phyloP scores from a whole-genome alignment of 2,797 vertebrate genomes.

The Mormyrus proboscirostris region DNA sequence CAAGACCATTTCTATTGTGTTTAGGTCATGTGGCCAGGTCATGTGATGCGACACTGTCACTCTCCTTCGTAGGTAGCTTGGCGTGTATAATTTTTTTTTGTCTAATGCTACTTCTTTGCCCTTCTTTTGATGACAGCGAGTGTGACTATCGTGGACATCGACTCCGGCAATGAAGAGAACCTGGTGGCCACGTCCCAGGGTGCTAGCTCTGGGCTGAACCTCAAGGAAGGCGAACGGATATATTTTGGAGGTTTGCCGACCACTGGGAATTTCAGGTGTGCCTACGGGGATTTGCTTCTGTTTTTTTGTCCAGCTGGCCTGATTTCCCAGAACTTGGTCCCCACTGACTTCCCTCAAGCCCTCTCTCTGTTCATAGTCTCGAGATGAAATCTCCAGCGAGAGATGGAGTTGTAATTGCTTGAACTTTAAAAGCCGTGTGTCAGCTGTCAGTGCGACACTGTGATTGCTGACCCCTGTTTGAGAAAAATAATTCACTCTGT shows the following conservation, averaged over 20 bases:
- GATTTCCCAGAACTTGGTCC: neutral
- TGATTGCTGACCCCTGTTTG: neutral
- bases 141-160: conserved; percentile 79
- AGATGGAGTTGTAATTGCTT: conserved; percentile 3
- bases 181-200: conserved; percentile 68
- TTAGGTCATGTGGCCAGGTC: neutral
- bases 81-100: neutral
- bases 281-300: neutral
- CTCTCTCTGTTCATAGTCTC: neutral
- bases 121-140: conserved; percentile 60
- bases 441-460: neutral
- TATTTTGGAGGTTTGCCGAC: conserved; percentile 92
- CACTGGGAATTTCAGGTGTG: conserved; percentile 84
- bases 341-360: neutral
- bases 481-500: conserved; percentile 2
- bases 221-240: conserved; percentile 83
- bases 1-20: neutral
- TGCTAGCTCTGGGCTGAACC: conserved; percentile 84
- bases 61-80: neutral
- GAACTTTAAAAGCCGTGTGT: neutral
- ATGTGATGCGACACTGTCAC: neutral
- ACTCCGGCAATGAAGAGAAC: conserved; percentile 74
- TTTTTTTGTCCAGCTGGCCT: neutral
- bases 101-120: neutral
- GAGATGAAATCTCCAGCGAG: neutral